Conservation (phyloP, 1,140 invertebrate genomes). For the Wiebesia pumilae region DNA sequence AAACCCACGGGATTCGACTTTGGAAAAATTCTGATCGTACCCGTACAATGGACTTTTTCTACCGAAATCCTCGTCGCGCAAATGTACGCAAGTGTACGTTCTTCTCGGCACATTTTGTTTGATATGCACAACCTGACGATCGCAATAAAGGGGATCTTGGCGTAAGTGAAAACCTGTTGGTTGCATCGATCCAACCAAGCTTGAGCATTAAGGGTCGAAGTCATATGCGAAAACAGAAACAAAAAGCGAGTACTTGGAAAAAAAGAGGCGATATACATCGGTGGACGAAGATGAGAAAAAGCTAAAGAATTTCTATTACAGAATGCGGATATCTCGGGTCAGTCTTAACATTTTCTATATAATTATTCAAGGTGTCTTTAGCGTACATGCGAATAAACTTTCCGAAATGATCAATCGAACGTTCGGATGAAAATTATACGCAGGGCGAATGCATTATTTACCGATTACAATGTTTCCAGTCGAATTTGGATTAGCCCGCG, state of each 20-base stretch:
- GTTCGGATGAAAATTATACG: not conserved
- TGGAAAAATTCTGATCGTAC: not conserved
- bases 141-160: conserved; percentile 12
- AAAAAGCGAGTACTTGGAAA: not conserved
- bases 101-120: conserved; percentile 17
- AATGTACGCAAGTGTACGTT: conserved; percentile 44
- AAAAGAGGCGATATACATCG: conserved; percentile 3
- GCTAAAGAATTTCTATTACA: conserved; percentile 19
- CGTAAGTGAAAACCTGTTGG: conserved; percentile 43
- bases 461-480: conserved; percentile 4
- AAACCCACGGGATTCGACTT: not conserved
- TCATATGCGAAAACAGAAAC: not conserved
- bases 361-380: conserved; percentile 29
- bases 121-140: conserved; percentile 10
- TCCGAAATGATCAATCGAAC: conserved; percentile 6
- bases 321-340: conserved; percentile 28
- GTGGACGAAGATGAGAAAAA: not conserved
- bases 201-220: conserved; percentile 25
- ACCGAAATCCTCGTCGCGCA: conserved; percentile 26
- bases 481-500: conserved; percentile 8
- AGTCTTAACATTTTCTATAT: not conserved
- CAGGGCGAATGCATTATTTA: not conserved
- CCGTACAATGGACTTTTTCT: not conserved
- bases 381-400: not conserved
- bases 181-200: conserved; percentile 16